A percentile compares a stretch with the other conserved stretches of the same genome.
phyloP scores from a whole-genome alignment of 2,797 vertebrate species.

The Spheniscus humboldti region DNA sequence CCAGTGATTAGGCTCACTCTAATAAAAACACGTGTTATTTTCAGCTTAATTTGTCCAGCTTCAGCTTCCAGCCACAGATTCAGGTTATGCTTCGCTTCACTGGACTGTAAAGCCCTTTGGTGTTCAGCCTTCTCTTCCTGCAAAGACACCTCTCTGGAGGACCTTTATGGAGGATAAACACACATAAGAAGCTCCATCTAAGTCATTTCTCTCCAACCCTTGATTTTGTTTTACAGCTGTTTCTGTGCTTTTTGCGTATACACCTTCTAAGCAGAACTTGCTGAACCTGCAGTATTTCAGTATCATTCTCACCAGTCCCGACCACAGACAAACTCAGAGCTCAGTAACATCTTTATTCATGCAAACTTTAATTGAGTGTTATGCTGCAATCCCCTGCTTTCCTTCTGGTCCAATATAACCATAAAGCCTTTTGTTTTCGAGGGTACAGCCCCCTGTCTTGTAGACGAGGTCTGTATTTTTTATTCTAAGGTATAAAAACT shows the following conservation, averaged over 20 bases:
- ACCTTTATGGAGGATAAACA: background rate
- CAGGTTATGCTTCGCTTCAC: background rate
- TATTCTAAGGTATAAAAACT: background rate
- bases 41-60: slow-evolving; percentile 20
- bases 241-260: background rate
- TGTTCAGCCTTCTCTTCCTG: background rate
- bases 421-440: background rate
- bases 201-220: background rate
- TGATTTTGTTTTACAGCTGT: background rate
- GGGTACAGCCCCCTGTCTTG: background rate
- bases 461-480: background rate
- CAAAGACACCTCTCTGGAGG: background rate
- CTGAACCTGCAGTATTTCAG: background rate
- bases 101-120: background rate
- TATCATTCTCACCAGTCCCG: background rate
- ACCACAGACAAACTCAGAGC: background rate
- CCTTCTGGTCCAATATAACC: background rate
- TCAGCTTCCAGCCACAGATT: background rate
- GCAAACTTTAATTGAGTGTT: background rate
- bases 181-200: background rate
- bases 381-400: background rate
- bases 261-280: background rate
- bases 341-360: background rate
- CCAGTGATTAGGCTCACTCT: slow-evolving; percentile 1
- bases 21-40: slow-evolving; percentile 30